Conservation (phyloP, 2,113 vertebrate species). For the Psammodynastes pulverulentus region DNA sequence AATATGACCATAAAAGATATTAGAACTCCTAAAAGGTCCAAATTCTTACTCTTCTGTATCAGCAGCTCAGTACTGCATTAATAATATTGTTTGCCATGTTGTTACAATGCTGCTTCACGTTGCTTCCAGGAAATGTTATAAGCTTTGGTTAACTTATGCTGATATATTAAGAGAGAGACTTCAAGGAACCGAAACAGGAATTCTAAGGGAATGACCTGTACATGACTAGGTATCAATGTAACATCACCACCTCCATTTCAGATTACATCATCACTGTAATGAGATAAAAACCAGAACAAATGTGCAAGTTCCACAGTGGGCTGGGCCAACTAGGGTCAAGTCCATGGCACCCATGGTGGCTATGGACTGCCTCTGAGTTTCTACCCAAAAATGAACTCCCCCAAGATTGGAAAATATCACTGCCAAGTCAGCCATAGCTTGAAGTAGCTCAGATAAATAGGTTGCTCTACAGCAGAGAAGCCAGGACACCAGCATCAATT, state of each 20-base stretch:
- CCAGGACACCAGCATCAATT: not conserved
- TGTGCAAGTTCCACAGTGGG: too few species aligned
- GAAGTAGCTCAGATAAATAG: not conserved
- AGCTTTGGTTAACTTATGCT: not conserved
- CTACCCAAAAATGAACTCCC: not conserved
- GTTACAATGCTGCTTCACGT: not conserved
- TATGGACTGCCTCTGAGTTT: not conserved
- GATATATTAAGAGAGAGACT: not conserved
- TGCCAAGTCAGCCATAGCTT: not conserved
- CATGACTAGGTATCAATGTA: too few species aligned
- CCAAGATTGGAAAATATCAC: not conserved
- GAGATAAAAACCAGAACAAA: too few species aligned
- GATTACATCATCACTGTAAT: too few species aligned
- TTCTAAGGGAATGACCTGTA: too few species aligned
- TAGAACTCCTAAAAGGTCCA: not conserved
- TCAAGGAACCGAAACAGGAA: too few species aligned
- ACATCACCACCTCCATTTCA: too few species aligned
- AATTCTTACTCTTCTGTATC: not conserved
- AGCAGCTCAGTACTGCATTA: not conserved
- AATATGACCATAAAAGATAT: not conserved
- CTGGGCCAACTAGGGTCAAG: too few species aligned
- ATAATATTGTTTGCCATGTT: not conserved
- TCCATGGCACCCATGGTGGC: too few species aligned
- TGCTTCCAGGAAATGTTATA: not conserved
- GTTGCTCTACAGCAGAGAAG: not conserved